phyloP scores from a whole-genome alignment of 2,888 invertebrate species.

The Apomyelois bistriatella region DNA sequence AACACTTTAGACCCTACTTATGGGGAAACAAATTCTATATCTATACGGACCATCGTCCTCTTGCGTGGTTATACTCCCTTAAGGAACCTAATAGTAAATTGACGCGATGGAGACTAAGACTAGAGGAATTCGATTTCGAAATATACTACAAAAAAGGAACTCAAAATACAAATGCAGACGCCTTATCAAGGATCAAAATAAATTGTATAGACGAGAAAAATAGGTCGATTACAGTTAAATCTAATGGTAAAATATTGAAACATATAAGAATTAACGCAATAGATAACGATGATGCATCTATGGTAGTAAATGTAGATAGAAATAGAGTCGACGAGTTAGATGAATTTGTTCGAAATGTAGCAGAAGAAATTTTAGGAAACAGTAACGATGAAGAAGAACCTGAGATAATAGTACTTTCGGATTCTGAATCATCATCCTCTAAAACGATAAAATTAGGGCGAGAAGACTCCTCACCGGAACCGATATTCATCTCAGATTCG shows the following conservation, averaged over 20 bases:
- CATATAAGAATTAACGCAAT: background rate
- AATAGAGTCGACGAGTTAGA: background rate
- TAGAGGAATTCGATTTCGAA: constrained; percentile 25
- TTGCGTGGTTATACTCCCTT: constrained; percentile 39
- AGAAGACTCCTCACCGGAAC: background rate
- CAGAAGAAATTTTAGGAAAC: background rate
- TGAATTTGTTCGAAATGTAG: background rate
- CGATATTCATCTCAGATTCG: background rate
- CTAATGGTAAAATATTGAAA: background rate
- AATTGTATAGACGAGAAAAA: background rate
- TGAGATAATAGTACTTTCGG: background rate
- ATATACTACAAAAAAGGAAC: constrained; percentile 30
- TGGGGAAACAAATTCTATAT: constrained; percentile 42
- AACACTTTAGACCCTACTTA: constrained; percentile 41
- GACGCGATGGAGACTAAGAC: constrained; percentile 38
- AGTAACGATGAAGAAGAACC: background rate
- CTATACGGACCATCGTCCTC: constrained; percentile 45
- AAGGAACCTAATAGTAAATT: constrained; percentile 46
- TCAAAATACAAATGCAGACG: constrained; percentile 33
- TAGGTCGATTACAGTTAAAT: constrained; percentile 19
- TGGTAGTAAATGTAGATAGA: constrained; percentile 15
- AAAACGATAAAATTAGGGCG: background rate
- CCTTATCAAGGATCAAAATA: constrained; percentile 24
- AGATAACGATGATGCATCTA: constrained; percentile 12
- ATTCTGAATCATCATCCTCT: constrained; percentile 6